These are phyloP conservation scores for Hippocampus guttulatus DNA, from an alignment of 2,113 vertebrate species.

Conservation along the genomic window DNA sequence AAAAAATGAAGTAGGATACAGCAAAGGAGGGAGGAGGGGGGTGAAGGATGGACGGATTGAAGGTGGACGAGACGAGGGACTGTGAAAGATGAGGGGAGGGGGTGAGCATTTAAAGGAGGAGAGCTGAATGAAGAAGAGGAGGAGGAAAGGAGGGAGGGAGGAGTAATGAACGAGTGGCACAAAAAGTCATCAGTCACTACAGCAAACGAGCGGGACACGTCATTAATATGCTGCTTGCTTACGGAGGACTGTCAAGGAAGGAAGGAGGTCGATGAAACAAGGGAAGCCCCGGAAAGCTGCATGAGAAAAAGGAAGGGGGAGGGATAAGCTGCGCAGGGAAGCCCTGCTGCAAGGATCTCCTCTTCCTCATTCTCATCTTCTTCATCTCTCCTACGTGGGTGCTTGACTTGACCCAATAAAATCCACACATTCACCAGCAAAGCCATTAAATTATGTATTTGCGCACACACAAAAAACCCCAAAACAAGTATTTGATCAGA, in stretches of 20 bases:
- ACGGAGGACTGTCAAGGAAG: neutral
- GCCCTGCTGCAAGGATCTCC: slow-evolving; percentile 1
- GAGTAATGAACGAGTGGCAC: neutral
- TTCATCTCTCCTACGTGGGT: neutral
- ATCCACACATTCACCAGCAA: neutral
- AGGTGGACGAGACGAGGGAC: neutral
- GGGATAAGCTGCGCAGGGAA: neutral
- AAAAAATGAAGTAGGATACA: neutral
- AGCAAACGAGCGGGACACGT: neutral
- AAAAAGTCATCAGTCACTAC: slow-evolving; percentile 2
- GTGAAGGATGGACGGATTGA: neutral
- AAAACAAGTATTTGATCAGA: neutral
- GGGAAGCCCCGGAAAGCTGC: neutral
- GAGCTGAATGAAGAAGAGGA: neutral
- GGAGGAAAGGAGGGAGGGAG: neutral
- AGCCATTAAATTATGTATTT: neutral
- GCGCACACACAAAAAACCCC: neutral
- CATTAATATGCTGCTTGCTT: neutral
- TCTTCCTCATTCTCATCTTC: neutral
- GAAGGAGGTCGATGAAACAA: neutral
- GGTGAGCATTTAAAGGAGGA: neutral
- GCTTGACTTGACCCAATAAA: neutral
- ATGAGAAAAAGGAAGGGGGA: neutral
- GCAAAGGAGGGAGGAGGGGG: neutral
- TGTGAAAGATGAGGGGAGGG: neutral